Conservation (phyloP, 2,113 vertebrate genomes). For the Hippocampus mohnikei region DNA sequence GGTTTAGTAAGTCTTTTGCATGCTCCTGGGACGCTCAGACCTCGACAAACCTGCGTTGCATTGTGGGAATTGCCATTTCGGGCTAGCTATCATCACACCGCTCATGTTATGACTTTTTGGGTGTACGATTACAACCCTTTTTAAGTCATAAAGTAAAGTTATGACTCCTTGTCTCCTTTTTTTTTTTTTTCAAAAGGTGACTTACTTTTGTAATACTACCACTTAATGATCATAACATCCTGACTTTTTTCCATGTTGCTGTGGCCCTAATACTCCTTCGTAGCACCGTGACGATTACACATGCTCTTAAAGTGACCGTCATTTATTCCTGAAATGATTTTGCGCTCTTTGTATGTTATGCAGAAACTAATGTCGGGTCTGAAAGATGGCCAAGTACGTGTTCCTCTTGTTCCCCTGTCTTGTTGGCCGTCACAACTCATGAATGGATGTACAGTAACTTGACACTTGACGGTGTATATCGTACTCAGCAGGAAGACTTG, state of each 20-base stretch:
- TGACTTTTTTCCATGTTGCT: not conserved
- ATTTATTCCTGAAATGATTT: slow-evolving; percentile 19
- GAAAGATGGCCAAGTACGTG: slow-evolving; percentile 36
- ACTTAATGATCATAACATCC: not conserved
- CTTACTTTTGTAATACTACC: too few species aligned
- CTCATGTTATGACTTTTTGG: not conserved
- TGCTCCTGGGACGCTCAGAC: too few species aligned
- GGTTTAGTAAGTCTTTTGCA: too few species aligned
- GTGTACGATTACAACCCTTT: not conserved
- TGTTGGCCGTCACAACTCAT: slow-evolving; percentile 50
- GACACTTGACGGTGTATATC: slow-evolving; percentile 17
- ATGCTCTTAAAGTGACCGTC: not conserved
- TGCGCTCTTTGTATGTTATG: slow-evolving; percentile 51
- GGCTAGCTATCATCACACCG: too few species aligned
- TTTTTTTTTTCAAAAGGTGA: too few species aligned
- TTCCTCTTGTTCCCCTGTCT: slow-evolving; percentile 7
- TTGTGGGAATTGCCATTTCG: too few species aligned
- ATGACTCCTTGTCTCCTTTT: too few species aligned
- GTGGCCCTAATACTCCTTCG: not conserved
- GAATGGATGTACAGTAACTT: slow-evolving; percentile 54
- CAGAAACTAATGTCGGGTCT: slow-evolving; percentile 21
- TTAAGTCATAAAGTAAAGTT: not conserved
- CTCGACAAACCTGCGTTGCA: too few species aligned
- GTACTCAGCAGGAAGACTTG: slow-evolving; percentile 52
- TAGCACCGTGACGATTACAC: not conserved